Conservation (phyloP, 2,797 vertebrate genomes). For the Lutjanus campechanus region DNA sequence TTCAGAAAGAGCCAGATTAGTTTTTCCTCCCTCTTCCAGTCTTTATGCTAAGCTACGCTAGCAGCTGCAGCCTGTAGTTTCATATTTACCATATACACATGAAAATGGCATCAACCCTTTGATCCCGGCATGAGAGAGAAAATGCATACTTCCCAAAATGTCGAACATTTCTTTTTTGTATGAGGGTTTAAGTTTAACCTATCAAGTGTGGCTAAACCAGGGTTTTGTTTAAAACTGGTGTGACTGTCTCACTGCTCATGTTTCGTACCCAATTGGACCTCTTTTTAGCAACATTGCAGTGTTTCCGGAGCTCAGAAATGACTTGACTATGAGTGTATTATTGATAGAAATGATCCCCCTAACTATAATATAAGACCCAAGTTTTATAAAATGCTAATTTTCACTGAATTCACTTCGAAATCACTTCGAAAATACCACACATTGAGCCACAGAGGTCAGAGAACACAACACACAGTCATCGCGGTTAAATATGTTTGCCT, state of each 20-base stretch:
- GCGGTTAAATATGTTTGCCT: constrained; percentile 1
- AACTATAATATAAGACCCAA: not conserved
- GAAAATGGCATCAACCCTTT: not conserved
- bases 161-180: too few relatives aligned
- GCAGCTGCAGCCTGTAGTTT: not conserved
- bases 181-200: too few relatives aligned
- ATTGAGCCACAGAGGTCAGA: constrained; percentile 2
- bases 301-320: not conserved
- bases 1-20: too few relatives aligned
- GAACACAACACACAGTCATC: constrained; percentile 14
- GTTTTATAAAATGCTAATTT: too few relatives aligned
- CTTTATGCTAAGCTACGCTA: not conserved
- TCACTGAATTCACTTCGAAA: not conserved
- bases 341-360: not conserved
- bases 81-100: not conserved
- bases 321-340: not conserved
- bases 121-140: too few relatives aligned
- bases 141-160: too few relatives aligned
- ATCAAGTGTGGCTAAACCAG: not conserved
- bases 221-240: not conserved
- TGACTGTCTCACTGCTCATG: not conserved
- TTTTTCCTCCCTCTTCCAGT: too few relatives aligned
- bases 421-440: not conserved
- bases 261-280: too few relatives aligned
- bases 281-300: not conserved